Base-by-base conservation (phyloP, 2,888 invertebrate species). In the Lasioglossum figueresi region DNA sequence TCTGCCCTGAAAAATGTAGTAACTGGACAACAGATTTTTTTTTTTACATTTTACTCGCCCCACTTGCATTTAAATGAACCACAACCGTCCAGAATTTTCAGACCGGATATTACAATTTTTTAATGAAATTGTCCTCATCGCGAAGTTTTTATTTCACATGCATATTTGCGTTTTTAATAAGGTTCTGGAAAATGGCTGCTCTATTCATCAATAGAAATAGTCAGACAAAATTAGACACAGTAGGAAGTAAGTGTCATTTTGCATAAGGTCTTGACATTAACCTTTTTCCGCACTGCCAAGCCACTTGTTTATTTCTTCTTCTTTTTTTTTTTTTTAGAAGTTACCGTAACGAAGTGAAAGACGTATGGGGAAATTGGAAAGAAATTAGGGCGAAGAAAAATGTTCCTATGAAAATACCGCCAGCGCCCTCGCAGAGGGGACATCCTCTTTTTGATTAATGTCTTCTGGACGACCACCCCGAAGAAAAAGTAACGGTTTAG, bases 391-490 rank as follows among this genome's bases (percentile, higher is more conserved):
- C 48, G 72, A 16, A 43, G 4, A 75, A 56, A 75, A 80, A 71
- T 37, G 70, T 80, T 56, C 80, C 56, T n/a, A 75, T 48, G 63
- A 83, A 83, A 66, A n/a, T 68, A 80, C 31, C 75, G 27, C 75
- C 48, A 27, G 59, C 31, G 31, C 23, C 52, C 52, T 52, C 3
- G 10, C 19, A 34, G n/a, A 34, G 70, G 45, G 37, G 74, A 76
- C 71, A 5, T 16, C 37, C 19, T 40, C 68, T 79, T 71, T 70
- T 75, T 85, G 83, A 85, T 85, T 85, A 83, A 85, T 85, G 77
- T 63, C 70, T 74, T 79, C 19, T 56, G 23, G 56, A 34, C 73
- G 68, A 31, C 27, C 66, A 16, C 1, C 31, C 2, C 19, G 19
- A 37, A 37, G 34, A 23, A 34, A 66, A 66, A 66, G 34, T 19